Base-by-base conservation (phyloP, 2,113 vertebrate genomes). In the Meriones unguiculatus region DNA sequence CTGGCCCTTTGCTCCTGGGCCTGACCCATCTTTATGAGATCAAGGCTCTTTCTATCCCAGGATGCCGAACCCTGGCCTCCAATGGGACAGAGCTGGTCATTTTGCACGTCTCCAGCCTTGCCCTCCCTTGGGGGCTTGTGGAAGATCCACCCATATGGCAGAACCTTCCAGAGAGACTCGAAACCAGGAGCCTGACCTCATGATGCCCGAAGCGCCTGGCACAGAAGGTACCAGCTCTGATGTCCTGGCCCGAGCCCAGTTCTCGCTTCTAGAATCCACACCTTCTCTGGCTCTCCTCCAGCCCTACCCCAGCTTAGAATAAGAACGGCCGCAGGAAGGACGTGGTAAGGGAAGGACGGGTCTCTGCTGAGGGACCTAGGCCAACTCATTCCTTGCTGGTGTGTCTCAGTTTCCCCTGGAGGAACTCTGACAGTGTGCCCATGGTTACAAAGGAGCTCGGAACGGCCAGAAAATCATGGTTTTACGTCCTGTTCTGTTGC, bases 191-290 rank as follows among this genome's bases (percentile, higher is more conserved):
- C 73, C 97, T 97, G 95, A 95, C 88, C 90, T 97, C 96, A 93
- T 91, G 97, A 50, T 94, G 97, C 96, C 95, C 15, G 57, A 92
- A 98, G 96, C 57, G 1, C 73, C 98, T 97, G 95, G 95, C 96
- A 97, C 96, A 72, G 70, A 96, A 92, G 93, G 85, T 73, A 92
- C 92, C 89, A 90, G 88, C 73, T 95, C 95, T 95, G 90, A 82
- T 67, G 70, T 54, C 73, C 95, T 97, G 98, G 97, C 95, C 81
- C n/a, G 32, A 38, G 85, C 81, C 97, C 97, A 96, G 95, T 87
- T 97, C 92, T 95, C 92, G 93, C 92, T 96, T 95, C 97, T 90
- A 54, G 90, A 95, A 84, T 95, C 95, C 90, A 97, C 95, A 92
- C 98, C 97, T 97, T 89, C 77, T 62, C 86, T 97, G 97, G 96